Conservation (phyloP, 2,888 invertebrate genomes). For the Pterostichus madidus region DNA sequence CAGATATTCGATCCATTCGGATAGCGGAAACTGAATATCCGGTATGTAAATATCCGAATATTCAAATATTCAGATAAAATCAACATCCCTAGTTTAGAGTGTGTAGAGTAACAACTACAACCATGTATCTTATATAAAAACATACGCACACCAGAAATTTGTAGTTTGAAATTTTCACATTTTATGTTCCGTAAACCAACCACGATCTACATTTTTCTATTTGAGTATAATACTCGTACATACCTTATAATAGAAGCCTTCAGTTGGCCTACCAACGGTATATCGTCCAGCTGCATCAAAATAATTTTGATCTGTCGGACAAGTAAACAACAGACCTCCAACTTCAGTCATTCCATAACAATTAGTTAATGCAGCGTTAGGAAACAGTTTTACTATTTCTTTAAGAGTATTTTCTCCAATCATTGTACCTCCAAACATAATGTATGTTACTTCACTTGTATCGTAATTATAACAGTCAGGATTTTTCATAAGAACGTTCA, state of each 20-base stretch:
- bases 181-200: no score
- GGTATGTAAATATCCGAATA: no score
- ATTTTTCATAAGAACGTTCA: constrained; percentile 4
- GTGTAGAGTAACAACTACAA: no score
- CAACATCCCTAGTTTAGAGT: no score
- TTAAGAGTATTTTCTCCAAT: constrained; percentile 27
- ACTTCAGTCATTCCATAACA: constrained; percentile 75
- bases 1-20: no score
- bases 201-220: no score
- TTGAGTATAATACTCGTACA: no score
- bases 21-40: no score
- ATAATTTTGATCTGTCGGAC: neutral
- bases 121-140: no score
- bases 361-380: constrained; percentile 72
- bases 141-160: no score
- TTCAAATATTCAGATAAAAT: no score
- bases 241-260: constrained; percentile 75
- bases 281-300: neutral
- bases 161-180: no score
- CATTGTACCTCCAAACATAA: constrained; percentile 53
- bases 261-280: constrained; percentile 70
- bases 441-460: constrained; percentile 5
- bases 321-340: constrained; percentile 69
- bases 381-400: constrained; percentile 69
- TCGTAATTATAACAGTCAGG: constrained; percentile 27